These are phyloP conservation scores for Tuberolachnus salignus DNA, from an alignment of 2,888 invertebrate species.

Conservation along the genomic window DNA sequence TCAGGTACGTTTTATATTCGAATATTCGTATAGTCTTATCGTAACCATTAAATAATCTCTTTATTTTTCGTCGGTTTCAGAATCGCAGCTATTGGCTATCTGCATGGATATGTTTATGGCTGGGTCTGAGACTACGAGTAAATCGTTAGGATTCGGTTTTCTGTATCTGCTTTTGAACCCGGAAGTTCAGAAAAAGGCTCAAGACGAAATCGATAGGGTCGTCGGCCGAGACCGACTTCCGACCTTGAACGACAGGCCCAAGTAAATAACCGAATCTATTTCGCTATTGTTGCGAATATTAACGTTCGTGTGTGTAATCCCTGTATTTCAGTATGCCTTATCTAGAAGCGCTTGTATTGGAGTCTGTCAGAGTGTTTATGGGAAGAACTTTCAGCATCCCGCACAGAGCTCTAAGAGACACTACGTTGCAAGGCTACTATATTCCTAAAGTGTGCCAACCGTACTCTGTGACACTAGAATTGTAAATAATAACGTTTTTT, in stretches of 20 bases:
- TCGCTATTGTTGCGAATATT: not conserved
- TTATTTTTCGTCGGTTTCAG: constrained; percentile 61
- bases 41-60: not conserved
- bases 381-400: constrained; percentile 79
- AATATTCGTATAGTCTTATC: too few species aligned
- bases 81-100: constrained; percentile 77
- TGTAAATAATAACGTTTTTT: not conserved
- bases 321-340: constrained; percentile 75
- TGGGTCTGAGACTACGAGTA: constrained; percentile 84
- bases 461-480: constrained; percentile 1
- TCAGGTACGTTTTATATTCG: constrained; percentile 61
- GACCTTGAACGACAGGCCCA: constrained; percentile 72
- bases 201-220: constrained; percentile 77
- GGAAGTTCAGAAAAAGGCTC: constrained; percentile 75
- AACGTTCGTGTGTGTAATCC: not conserved
- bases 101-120: constrained; percentile 88
- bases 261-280: constrained; percentile 65
- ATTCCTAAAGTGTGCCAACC: constrained; percentile 73
- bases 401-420: constrained; percentile 77
- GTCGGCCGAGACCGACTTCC: constrained; percentile 75
- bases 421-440: constrained; percentile 72
- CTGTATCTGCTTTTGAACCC: constrained; percentile 75
- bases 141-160: constrained; percentile 78
- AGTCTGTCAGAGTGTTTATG: constrained; percentile 80
- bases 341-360: constrained; percentile 77